phyloP scores from a whole-genome alignment of 2,888 invertebrate species.

The Pachycephus smyrnensis region DNA sequence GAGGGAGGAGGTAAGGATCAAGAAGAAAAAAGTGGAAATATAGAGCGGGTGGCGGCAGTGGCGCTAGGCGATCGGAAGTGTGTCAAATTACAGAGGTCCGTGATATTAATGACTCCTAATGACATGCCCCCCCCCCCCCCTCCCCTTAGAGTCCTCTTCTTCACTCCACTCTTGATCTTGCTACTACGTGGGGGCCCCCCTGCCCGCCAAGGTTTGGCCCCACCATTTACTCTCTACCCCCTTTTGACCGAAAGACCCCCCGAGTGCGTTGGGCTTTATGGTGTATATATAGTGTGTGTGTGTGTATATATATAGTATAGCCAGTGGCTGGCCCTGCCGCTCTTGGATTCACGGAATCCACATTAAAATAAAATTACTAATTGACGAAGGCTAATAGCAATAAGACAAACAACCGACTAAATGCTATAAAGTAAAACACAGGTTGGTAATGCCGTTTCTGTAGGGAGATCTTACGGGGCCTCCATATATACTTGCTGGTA shows the following conservation, averaged over 20 bases:
- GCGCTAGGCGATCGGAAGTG: conserved; percentile 65
- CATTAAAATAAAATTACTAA: conserved; percentile 67
- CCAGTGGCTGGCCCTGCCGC: conserved; percentile 2
- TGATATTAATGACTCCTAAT: conserved; percentile 65
- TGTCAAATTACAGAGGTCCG: conserved; percentile 66
- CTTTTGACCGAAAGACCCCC: conserved; percentile 20
- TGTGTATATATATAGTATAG: too few species aligned
- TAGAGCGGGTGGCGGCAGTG: conserved; percentile 52
- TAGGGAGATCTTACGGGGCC: conserved; percentile 31
- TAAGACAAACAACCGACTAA: conserved; percentile 65
- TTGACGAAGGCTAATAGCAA: conserved; percentile 64
- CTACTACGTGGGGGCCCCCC: conserved; percentile 14
- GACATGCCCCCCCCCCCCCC: conserved; percentile 54
- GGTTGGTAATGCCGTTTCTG: conserved; percentile 50
- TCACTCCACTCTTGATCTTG: conserved; percentile 21
- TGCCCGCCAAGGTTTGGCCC: conserved; percentile 29
- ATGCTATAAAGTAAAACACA: conserved; percentile 66
- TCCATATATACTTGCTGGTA: neutral
- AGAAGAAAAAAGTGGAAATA: conserved; percentile 23
- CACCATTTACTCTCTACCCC: conserved; percentile 16
- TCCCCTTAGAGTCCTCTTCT: conserved; percentile 26
- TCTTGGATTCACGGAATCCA: conserved; percentile 60
- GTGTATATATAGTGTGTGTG: too few species aligned
- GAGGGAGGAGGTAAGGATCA: neutral
- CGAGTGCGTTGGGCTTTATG: conserved; percentile 21